Evolutionary conservation across 2,888 invertebrate genomes (phyloP), one percentile per base, ranked within the genome.

Genomic region (Pachydiplax longipennis): DNA sequence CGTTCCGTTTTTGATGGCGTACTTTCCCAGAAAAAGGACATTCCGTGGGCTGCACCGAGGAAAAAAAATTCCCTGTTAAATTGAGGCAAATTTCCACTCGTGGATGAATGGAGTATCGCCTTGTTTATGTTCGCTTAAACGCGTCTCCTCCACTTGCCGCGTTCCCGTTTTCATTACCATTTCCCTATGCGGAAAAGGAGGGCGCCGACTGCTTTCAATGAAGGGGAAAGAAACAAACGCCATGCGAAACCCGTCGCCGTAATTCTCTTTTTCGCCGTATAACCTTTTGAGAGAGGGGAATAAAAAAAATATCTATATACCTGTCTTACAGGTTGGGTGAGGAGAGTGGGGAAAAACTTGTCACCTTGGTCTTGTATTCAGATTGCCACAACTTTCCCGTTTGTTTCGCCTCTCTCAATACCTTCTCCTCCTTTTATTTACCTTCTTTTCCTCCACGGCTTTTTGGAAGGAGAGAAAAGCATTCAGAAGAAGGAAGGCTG

Each of bases 241-340:
- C 12, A 25, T 31, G 73, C 73, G 31, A 73, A 73, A 25, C 73
- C 87, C 37, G 58, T 61, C 58, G 61, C 61, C 6, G n/a, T 37
- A 87, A 61, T 37, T 87, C 58, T 18, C 35, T 61, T 87, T 87
- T 87, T 73, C 61, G 87, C 61, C 37, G 37, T 37, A 37, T 65
- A n/a, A 87, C 58, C 31, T 83, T 87, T 87, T 25, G 73, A 31
- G 73, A 31, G 73, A 10, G 65, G 18, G 83, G 58, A 35, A 58
- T 31, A 37, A 61, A 65, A n/a, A 87, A 87, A 61, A 61, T 37
- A 65, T 61, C 87, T 87, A 61, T 87, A 87, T 37, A 87, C 73
- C 73, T 25, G 73, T 73, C 25, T 73, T 73, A 73, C 73, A 73
- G 73, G 61, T 87, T 87, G 87, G 61, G 37, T 61, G 65, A 65